Conservation (phyloP, 2,888 invertebrate genomes). For the Ectropis crepuscularia region DNA sequence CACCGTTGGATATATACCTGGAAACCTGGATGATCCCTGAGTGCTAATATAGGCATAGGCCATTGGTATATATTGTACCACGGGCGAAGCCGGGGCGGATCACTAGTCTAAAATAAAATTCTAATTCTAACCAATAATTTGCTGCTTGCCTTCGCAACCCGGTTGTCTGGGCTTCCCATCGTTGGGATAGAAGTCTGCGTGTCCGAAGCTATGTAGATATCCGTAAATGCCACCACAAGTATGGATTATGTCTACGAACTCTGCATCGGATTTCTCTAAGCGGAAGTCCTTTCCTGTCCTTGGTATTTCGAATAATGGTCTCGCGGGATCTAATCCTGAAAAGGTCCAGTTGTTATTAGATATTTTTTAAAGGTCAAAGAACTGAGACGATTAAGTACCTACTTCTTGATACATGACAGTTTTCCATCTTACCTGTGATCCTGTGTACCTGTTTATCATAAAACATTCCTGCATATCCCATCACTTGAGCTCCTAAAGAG, state of each 20-base stretch:
- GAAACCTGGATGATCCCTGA: too few relatives aligned
- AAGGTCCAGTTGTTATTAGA: slow-evolving; percentile 13
- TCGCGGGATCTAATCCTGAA: slow-evolving; percentile 87
- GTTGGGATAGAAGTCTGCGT: slow-evolving; percentile 91
- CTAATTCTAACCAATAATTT: slow-evolving; percentile 60
- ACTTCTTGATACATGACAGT: not conserved
- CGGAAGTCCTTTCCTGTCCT: slow-evolving; percentile 61
- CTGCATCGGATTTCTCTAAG: slow-evolving; percentile 87
- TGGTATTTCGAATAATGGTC: slow-evolving; percentile 85
- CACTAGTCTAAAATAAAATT: too few relatives aligned
- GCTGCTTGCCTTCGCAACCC: slow-evolving; percentile 84
- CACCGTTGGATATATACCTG: too few relatives aligned
- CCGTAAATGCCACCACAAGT: slow-evolving; percentile 88
- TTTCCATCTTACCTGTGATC: slow-evolving; percentile 81
- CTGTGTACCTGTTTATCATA: slow-evolving; percentile 71
- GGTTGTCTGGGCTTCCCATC: slow-evolving; percentile 88
- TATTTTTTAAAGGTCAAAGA: not conserved
- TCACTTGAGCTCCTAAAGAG: slow-evolving; percentile 86
- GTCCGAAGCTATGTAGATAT: slow-evolving; percentile 85
- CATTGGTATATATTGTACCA: too few relatives aligned
- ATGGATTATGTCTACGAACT: slow-evolving; percentile 91
- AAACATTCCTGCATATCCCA: slow-evolving; percentile 85
- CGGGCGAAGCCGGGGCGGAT: too few relatives aligned
- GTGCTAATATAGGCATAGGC: too few relatives aligned
- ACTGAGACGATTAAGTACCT: not conserved